Percentiles rank a stretch among this genome's conserved stretches.
Conservation (phyloP, 1,140 invertebrate genomes). For the Oscheius sp. region DNA sequence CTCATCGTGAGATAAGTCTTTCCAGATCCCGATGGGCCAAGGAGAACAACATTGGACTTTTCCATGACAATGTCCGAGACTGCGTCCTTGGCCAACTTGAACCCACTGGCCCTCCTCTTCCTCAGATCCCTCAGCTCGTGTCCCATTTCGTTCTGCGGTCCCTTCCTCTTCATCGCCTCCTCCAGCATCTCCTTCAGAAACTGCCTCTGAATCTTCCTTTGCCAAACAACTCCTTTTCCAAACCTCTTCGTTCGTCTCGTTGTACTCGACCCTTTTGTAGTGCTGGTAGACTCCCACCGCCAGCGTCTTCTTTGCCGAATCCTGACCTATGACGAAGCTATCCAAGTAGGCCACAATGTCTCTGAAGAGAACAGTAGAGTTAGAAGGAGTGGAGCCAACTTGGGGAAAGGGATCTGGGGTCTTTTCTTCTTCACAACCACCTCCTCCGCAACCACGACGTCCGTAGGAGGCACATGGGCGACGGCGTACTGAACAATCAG, state of each 20-base stretch:
- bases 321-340: slow-evolving; percentile 95
- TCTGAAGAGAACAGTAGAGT: too few relatives aligned
- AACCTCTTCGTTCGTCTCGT: slow-evolving; percentile 69
- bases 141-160: too few relatives aligned
- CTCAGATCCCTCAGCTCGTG: not conserved
- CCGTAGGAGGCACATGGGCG: too few relatives aligned
- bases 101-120: not conserved
- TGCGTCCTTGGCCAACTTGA: not conserved
- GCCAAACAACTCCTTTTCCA: not conserved
- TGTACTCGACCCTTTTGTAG: slow-evolving; percentile 84
- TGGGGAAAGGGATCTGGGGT: too few relatives aligned
- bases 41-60: slow-evolving; percentile 30
- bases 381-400: too few relatives aligned
- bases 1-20: slow-evolving; percentile 96
- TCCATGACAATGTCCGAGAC: slow-evolving; percentile 15
- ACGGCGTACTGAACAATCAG: too few relatives aligned
- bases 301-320: slow-evolving; percentile 95
- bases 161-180: too few relatives aligned
- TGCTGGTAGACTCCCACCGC: slow-evolving; percentile 98
- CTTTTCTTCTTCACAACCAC: too few relatives aligned
- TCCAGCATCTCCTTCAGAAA: not conserved
- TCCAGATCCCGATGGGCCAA: slow-evolving; percentile 87
- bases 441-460: too few relatives aligned
- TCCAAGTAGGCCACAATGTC: slow-evolving; percentile 76
- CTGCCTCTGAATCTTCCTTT: slow-evolving; percentile 7